Conservation (phyloP, 2,888 invertebrate species). For the Aphodius sticticus region DNA sequence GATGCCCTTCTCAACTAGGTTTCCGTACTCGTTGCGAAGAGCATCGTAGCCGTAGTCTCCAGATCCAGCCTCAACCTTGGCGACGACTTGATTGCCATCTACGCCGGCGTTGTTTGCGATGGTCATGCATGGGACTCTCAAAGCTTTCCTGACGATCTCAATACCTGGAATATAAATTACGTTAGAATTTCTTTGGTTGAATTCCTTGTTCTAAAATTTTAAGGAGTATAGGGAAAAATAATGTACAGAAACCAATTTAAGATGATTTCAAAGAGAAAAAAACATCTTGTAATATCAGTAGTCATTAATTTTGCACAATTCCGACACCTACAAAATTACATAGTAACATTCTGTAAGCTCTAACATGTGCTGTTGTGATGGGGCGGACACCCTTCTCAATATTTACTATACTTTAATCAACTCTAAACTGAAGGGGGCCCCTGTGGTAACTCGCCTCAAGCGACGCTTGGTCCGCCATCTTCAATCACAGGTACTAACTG, state of each 20-base stretch:
- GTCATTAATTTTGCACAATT: conserved; percentile 37
- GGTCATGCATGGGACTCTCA: conserved; percentile 61
- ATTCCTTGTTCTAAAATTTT: background rate
- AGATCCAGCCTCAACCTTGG: conserved; percentile 84
- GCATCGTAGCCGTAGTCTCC: conserved; percentile 62
- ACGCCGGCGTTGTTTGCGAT: conserved; percentile 62
- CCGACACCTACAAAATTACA: conserved; percentile 38
- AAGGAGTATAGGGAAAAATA: background rate
- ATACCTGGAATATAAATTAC: conserved; percentile 50
- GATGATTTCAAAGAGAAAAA: conserved; percentile 9
- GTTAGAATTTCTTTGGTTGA: background rate
- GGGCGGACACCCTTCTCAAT: too few relatives aligned
- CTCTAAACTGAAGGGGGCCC: too few relatives aligned
- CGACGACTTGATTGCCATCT: conserved; percentile 63
- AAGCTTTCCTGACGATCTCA: conserved; percentile 59
- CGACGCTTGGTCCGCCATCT: too few relatives aligned
- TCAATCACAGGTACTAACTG: too few relatives aligned
- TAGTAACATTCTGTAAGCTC: conserved; percentile 35
- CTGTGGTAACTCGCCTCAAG: too few relatives aligned
- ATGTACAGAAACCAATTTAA: conserved; percentile 25
- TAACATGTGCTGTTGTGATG: conserved; percentile 40
- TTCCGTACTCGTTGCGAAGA: conserved; percentile 59
- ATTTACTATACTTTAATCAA: too few relatives aligned
- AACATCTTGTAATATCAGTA: conserved; percentile 20
- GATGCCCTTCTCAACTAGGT: conserved; percentile 62